phyloP scores from a whole-genome alignment of 1,140 invertebrate genomes.

The Pinna nobilis region DNA sequence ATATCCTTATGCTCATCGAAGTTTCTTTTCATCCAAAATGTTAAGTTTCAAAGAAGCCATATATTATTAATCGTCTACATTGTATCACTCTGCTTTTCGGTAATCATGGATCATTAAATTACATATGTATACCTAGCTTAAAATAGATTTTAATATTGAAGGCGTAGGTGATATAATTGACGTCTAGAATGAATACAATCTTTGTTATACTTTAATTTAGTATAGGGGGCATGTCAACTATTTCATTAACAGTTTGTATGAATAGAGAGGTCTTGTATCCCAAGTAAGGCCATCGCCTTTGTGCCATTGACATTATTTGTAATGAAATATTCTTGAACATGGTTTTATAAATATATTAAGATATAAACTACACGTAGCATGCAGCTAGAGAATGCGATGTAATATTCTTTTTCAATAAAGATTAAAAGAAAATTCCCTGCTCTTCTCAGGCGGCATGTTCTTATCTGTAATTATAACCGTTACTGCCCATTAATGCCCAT shows the following conservation, averaged over 20 bases:
- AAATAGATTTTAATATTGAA: too few relatives aligned
- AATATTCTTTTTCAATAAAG: slow-evolving; percentile 15
- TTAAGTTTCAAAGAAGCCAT: too few relatives aligned
- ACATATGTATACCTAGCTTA: too few relatives aligned
- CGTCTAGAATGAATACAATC: too few relatives aligned
- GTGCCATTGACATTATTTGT: slow-evolving; percentile 17
- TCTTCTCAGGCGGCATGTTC: neutral
- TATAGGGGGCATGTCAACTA: too few relatives aligned
- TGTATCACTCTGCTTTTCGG: too few relatives aligned
- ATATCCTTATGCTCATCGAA: too few relatives aligned
- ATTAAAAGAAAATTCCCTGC: slow-evolving; percentile 11
- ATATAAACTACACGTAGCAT: slow-evolving; percentile 10
- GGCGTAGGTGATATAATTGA: slow-evolving; percentile 13
- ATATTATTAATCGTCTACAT: too few relatives aligned
- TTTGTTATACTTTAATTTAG: too few relatives aligned
- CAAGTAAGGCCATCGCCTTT: neutral
- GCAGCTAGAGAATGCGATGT: neutral
- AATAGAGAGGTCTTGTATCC: neutral
- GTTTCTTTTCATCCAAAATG: too few relatives aligned
- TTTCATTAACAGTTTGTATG: too few relatives aligned
- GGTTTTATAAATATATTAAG: slow-evolving; percentile 26
- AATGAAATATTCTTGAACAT: slow-evolving; percentile 19
- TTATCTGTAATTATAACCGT: slow-evolving; percentile 26
- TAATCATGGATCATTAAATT: too few relatives aligned
- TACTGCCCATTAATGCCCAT: slow-evolving; percentile 24